Evolutionary conservation across 1,140 invertebrate genomes (phyloP).

Genomic region (Drosophila tristis): DNA sequence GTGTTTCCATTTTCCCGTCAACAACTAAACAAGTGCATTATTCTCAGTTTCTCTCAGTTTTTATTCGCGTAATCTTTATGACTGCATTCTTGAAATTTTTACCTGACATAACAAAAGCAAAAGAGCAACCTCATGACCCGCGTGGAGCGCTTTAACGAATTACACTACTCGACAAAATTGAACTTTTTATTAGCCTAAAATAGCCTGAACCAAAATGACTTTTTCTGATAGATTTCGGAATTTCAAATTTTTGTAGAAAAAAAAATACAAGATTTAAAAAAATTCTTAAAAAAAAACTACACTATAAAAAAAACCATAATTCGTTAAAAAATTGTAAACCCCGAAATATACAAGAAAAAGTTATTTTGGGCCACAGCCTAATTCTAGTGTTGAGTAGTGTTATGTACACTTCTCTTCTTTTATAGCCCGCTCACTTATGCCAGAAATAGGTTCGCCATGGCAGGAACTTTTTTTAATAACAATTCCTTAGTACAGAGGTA

Average conservation of each 20-base stretch:
- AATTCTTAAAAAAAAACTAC: too few species aligned
- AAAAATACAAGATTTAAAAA: too few species aligned
- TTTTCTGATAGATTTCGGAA: too few species aligned
- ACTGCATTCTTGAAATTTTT: constrained; percentile 36
- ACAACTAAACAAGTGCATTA: constrained; percentile 43
- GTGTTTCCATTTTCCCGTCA: constrained; percentile 25
- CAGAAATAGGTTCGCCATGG: constrained; percentile 35
- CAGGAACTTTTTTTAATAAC: constrained; percentile 55
- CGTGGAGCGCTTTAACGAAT: constrained; percentile 4
- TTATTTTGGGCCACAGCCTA: too few species aligned
- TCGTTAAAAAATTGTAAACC: too few species aligned
- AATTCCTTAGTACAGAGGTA: constrained; percentile 49
- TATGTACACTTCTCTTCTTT: constrained; percentile 17
- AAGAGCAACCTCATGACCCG: constrained; percentile 4
- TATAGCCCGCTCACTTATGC: neutral
- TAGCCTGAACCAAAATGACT: too few species aligned
- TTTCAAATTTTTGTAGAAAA: too few species aligned
- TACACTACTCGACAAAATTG: too few species aligned
- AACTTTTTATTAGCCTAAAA: too few species aligned
- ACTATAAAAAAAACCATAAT: too few species aligned
- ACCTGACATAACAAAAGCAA: constrained; percentile 35
- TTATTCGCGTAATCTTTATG: constrained; percentile 26
- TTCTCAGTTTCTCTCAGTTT: constrained; percentile 6
- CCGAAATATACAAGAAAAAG: too few species aligned
- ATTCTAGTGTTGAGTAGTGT: too few species aligned